Percentiles rank a stretch among this genome's conserved stretches.
Evolutionary conservation across 1,140 invertebrate species (phyloP).

Genomic region (Chironomus tepperi): DNA sequence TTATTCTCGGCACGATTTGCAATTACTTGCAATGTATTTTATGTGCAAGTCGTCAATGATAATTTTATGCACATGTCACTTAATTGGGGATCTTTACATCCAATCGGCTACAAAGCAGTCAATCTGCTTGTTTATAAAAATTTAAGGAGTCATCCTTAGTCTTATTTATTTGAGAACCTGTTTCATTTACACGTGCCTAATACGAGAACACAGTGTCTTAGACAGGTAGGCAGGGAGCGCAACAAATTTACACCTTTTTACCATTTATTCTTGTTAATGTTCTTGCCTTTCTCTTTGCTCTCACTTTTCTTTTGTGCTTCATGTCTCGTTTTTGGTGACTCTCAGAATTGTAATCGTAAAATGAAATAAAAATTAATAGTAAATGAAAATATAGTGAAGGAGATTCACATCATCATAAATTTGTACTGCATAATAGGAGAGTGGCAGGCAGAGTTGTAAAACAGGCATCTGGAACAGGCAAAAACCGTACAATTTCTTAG

Average conservation of each 20-base stretch:
- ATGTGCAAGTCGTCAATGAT: neutral
- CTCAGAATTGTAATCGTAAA: neutral
- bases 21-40: neutral
- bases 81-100: neutral
- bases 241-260: conserved; percentile 22
- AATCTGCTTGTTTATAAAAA: neutral
- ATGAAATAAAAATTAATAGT: no score
- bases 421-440: no score
- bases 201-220: neutral
- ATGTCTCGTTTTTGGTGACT: neutral
- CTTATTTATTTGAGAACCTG: neutral
- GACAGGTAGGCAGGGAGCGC: neutral
- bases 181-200: conserved; percentile 1
- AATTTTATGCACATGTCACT: neutral
- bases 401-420: neutral
- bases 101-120: neutral
- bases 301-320: neutral
- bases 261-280: neutral
- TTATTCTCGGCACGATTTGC: neutral
- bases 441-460: no score
- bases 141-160: neutral
- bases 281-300: neutral
- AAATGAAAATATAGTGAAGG: neutral
- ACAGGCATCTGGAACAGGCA: no score
- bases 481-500: no score